Base-by-base conservation (phyloP, 2,888 invertebrate species). In the Gastrophysa polygoni region DNA sequence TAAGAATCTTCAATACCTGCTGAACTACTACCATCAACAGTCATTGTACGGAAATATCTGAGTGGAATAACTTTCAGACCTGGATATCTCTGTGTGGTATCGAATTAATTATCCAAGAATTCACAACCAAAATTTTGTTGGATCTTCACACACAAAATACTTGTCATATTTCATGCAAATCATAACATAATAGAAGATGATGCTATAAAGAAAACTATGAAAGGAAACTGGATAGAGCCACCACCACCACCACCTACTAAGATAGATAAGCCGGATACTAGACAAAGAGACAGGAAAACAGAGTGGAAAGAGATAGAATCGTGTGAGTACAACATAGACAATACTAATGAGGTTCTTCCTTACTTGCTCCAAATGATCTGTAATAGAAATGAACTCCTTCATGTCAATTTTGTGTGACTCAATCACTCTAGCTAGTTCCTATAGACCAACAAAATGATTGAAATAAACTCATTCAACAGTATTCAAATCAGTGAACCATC, bases 351-450 rank as follows among this genome's bases (percentile, higher is more conserved):
- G n/a, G 32, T 28, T 51, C 16, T 51, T 61, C 85, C 91, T 91
- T 91, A 91, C 91, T 91, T 92, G 91, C 83, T 92, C 91, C 84
- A 92, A 87, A 77, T 89, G 88, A 84, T 91, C 91, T 79, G 91
- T 88, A 83, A 91, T 86, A 78, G 84, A 85, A 81, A 89, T 86
- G 81, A 91, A 87, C 81, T 90, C 89, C 82, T 87, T 87, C 82
- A 91, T 82, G 81, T 90, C 89, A 82, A 85, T 86, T 81, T 86
- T 87, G 79, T 87, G 88, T 78, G 86, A 86, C 83, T 91, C 89
- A 83, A 89, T 86, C 81, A 86, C 83, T 86, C 88, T 91, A 87
- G 86, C 85, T 81, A 91, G 87, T 81, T 89, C 91, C 91, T 92
- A 88, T 83, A 67, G 63, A 67, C 38, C 17, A 66, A 60, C 44